These are phyloP conservation scores for Laterallus jamaicensis DNA, from an alignment of 2,113 vertebrate species.

Conservation along the genomic window DNA sequence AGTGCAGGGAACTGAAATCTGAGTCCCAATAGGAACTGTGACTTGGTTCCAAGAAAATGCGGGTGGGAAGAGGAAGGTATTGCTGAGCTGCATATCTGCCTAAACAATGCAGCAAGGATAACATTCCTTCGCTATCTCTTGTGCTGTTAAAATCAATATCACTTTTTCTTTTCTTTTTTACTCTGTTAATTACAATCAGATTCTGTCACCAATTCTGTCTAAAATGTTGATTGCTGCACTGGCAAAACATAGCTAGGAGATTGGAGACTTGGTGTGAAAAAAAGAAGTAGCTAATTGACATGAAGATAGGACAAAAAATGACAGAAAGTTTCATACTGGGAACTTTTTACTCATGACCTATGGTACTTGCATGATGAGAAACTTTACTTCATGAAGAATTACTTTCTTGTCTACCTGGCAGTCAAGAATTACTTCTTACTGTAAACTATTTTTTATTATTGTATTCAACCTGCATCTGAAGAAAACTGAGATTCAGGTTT, in stretches of 20 bases:
- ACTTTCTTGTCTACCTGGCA: not conserved
- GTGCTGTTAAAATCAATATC: not conserved
- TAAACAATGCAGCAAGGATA: not conserved
- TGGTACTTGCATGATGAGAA: not conserved
- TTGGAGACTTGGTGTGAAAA: not conserved
- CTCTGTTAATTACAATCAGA: not conserved
- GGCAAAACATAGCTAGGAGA: not conserved
- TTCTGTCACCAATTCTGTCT: not conserved
- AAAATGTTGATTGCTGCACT: not conserved
- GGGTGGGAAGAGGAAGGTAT: conserved; percentile 1
- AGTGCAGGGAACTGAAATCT: conserved; percentile 15
- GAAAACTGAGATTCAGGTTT: not conserved
- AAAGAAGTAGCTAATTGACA: not conserved
- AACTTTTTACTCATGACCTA: not conserved
- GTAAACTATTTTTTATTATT: not conserved
- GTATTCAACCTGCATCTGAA: not conserved
- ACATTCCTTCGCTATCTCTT: not conserved
- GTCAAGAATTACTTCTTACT: not conserved
- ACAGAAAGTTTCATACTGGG: not conserved
- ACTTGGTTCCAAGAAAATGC: conserved; percentile 27
- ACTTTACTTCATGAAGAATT: not conserved
- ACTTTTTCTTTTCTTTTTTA: not conserved
- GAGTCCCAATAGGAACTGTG: conserved; percentile 18
- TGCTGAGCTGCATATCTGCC: not conserved
- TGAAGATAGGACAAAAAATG: not conserved